Evolutionary conservation across 2,113 vertebrate species (phyloP).

Genomic region (Morphnarchus princeps): DNA sequence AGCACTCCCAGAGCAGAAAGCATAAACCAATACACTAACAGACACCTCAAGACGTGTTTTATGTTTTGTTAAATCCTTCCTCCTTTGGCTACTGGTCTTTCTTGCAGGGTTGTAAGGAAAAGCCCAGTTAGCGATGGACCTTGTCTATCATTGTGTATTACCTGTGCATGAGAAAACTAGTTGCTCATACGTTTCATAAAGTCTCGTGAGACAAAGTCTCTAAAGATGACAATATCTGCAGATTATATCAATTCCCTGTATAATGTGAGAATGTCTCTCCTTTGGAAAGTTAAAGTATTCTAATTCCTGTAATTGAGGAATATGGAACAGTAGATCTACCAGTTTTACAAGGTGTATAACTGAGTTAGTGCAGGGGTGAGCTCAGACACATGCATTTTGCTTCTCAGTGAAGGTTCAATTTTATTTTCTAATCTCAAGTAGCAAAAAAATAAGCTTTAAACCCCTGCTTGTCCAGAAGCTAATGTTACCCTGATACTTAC

Average conservation of each 20-base stretch:
- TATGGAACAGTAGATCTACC: background rate
- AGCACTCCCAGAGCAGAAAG: background rate
- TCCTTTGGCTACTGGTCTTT: background rate
- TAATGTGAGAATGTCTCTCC: background rate
- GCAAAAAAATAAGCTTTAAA: background rate
- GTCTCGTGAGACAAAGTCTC: background rate
- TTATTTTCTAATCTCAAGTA: background rate
- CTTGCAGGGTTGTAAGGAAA: background rate
- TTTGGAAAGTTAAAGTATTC: background rate
- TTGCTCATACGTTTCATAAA: background rate
- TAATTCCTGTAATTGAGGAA: background rate
- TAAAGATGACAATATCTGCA: background rate
- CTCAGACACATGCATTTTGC: background rate
- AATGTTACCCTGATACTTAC: fast-evolving
- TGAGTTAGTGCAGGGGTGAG: background rate
- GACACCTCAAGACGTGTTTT: background rate
- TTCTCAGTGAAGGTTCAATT: background rate
- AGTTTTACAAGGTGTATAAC: background rate
- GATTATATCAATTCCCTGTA: background rate
- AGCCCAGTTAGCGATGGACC: background rate
- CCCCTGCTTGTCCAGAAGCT: background rate
- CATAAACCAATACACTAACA: background rate
- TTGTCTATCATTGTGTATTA: background rate
- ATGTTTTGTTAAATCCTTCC: background rate
- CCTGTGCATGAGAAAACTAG: background rate